Conservation (phyloP, 2,888 invertebrate genomes). For the Nomada goodeniana region DNA sequence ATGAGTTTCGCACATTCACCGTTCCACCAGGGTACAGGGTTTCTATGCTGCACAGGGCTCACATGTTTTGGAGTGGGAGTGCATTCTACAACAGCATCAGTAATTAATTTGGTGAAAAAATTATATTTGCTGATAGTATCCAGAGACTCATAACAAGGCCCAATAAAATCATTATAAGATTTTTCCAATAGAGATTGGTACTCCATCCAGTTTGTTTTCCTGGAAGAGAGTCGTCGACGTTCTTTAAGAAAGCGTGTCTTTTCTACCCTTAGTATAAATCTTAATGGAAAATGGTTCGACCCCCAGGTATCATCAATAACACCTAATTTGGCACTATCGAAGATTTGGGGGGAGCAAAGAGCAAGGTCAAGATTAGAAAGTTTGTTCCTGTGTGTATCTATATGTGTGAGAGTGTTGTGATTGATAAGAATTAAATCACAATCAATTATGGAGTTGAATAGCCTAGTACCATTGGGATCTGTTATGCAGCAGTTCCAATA, state of each 20-base stretch:
- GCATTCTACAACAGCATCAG: background rate
- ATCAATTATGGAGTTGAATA: background rate
- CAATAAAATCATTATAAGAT: background rate
- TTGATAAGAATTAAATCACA: background rate
- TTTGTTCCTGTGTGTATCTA: too few relatives aligned
- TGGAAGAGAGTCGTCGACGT: background rate
- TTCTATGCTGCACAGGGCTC: background rate
- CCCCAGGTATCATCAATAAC: constrained; percentile 1
- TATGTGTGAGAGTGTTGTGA: background rate
- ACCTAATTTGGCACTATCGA: too few relatives aligned
- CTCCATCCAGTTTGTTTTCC: background rate
- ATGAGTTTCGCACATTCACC: background rate
- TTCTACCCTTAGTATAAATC: background rate
- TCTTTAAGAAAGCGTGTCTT: background rate
- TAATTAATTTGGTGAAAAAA: background rate
- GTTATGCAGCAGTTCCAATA: background rate
- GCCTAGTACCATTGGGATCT: background rate
- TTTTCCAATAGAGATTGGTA: background rate
- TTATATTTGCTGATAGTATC: background rate
- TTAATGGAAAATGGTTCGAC: background rate
- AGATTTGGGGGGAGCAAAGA: too few relatives aligned
- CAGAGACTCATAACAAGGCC: background rate
- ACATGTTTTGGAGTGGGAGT: background rate
- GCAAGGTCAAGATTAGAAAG: too few relatives aligned
- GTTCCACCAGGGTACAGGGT: background rate